These are phyloP conservation scores for Pungitius pungitius DNA, from an alignment of 2,113 vertebrate genomes.

Conservation along the genomic window DNA sequence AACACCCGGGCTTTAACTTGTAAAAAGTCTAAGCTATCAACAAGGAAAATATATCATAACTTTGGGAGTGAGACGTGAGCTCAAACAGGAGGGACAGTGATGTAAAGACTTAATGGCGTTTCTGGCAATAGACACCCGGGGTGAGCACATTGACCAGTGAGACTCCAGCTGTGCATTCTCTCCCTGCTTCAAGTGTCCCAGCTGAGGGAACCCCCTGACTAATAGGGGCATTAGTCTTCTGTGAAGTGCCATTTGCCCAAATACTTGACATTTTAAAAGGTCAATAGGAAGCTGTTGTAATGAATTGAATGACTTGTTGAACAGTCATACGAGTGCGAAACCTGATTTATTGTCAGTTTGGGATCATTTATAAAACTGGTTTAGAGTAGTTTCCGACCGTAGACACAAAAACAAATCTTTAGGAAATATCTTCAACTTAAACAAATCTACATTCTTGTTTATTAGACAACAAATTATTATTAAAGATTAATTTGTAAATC, in stretches of 20 bases:
- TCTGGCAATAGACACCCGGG: neutral
- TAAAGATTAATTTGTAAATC: neutral
- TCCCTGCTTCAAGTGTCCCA: slow-evolving; percentile 8
- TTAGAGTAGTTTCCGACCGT: neutral
- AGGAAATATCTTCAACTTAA: neutral
- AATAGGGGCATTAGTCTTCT: slow-evolving; percentile 35
- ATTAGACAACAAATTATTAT: neutral
- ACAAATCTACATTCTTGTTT: neutral
- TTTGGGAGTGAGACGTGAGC: slow-evolving; percentile 10
- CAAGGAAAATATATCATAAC: slow-evolving; percentile 5
- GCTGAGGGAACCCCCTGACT: slow-evolving; percentile 16
- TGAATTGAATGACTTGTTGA: slow-evolving; percentile 48
- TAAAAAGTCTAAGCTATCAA: slow-evolving; percentile 5
- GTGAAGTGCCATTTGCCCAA: slow-evolving; percentile 37
- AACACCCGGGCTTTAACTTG: slow-evolving; percentile 28
- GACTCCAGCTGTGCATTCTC: neutral
- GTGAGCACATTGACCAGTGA: neutral
- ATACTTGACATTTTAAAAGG: slow-evolving; percentile 54
- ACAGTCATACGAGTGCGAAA: slow-evolving; percentile 19
- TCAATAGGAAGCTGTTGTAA: slow-evolving; percentile 37
- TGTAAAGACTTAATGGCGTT: neutral
- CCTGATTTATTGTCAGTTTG: slow-evolving; percentile 31
- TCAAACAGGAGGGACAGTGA: slow-evolving; percentile 6
- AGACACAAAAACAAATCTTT: neutral
- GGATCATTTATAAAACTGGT: slow-evolving; percentile 23